Percentiles rank a stretch among this genome's conserved stretches.
These are phyloP conservation scores for Platerodrilus igneus DNA, from an alignment of 2,888 invertebrate species.

Conservation along the genomic window DNA sequence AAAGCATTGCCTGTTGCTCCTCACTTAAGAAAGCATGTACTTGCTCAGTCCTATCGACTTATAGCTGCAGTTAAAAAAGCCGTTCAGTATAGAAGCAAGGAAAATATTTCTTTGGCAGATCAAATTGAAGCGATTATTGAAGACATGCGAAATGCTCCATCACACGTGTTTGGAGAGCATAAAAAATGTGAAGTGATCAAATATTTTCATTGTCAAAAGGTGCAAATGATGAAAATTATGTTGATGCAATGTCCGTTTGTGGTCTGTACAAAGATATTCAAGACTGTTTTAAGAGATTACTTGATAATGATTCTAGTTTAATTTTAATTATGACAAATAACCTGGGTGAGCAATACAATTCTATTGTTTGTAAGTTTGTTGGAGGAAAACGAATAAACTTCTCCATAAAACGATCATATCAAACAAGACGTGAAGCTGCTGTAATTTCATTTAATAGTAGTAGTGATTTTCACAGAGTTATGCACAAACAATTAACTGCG, in stretches of 20 bases:
- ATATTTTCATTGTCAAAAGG: neutral
- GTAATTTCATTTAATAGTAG: conserved; percentile 10
- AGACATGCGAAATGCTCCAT: conserved; percentile 2
- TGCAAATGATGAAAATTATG: conserved; percentile 10
- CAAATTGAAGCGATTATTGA: neutral
- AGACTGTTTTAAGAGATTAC: conserved; percentile 7
- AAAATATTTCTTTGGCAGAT: neutral
- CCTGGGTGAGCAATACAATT: conserved; percentile 10
- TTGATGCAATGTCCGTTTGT: conserved; percentile 11
- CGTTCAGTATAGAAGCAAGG: neutral
- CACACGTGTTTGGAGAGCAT: conserved; percentile 4
- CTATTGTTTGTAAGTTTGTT: conserved; percentile 10
- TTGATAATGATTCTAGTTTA: conserved; percentile 12
- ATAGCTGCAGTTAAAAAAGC: neutral
- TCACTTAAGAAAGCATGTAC: neutral
- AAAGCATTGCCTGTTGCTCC: neutral
- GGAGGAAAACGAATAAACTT: conserved; percentile 13
- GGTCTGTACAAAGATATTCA: conserved; percentile 15
- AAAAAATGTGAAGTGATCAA: neutral
- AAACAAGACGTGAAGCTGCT: conserved; percentile 13
- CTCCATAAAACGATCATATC: conserved; percentile 1
- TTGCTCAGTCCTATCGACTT: too few species aligned
- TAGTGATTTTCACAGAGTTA: conserved; percentile 3
- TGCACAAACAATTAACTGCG: conserved; percentile 3
- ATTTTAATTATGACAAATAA: conserved; percentile 14